Base-by-base conservation (phyloP, 2,113 vertebrate species). In the Pongo pygmaeus region DNA sequence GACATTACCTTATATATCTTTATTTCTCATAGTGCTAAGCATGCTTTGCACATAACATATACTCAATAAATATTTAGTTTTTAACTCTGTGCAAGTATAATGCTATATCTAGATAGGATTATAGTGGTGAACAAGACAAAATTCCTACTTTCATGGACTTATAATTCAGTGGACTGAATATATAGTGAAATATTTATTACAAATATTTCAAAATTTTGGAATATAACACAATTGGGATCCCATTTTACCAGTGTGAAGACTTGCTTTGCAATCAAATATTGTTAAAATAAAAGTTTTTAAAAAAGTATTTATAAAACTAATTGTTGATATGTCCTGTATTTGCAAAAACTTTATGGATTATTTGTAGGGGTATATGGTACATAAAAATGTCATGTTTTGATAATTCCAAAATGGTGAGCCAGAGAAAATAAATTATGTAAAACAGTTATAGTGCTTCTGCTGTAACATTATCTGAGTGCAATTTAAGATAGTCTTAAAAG, bases 311-410 rank as follows among this genome's bases (percentile, higher is more conserved):
- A 40, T 13, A 91, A 59, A 97, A 57, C 2, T 72, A 91, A 77
- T 92, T 92, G 5, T 80, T 81, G 81, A 64, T 72, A 78, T 95
- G 2, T 91, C 43, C 25, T 70, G 2, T 84, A 67, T 79, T 93
- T 94, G 81, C 10, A 93, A 79, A 93, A 93, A 20, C 67, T 48
- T 97, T 70, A 72, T 83, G 52, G 64, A 74, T 55, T 93, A 5
- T 84, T 52, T 3, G 1, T 81, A 57, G 22, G 86, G 43, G 32
- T 38, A 30, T 18, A 8, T 81, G 11, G 11, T 92, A 8, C 52
- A 12, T 88, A 84, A 75, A 97, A 85, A 90, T 93, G 57, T 81
- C 77, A 46, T n/a, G 27, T 74, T 89, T 86, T 93, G 78, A 22
- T 89, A 80, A 72, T 35, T 93, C 74, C 2, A 81, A 85, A 94